These are phyloP conservation scores for Hyla sarda DNA, from an alignment of 2,113 vertebrate genomes.

Conservation along the genomic window DNA sequence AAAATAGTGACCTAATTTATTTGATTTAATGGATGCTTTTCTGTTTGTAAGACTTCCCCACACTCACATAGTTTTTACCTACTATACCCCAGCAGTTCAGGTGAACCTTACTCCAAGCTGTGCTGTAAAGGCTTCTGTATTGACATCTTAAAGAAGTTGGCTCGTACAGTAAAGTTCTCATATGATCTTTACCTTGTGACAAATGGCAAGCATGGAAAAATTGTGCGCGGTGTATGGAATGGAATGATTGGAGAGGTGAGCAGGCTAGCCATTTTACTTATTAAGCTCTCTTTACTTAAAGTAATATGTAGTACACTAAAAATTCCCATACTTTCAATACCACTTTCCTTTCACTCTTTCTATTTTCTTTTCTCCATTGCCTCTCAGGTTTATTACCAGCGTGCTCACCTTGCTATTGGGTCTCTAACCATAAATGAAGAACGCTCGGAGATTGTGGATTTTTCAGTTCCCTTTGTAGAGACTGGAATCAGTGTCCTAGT, in stretches of 20 bases:
- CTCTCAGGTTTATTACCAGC: constrained; percentile 91
- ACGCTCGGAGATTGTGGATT: constrained; percentile 94
- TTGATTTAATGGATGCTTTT: neutral
- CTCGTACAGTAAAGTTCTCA: constrained; percentile 92
- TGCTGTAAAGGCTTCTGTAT: constrained; percentile 99
- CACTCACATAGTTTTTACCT: constrained; percentile 16
- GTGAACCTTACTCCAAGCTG: constrained; percentile 92
- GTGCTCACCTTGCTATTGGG: constrained; percentile 97
- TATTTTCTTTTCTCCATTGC: neutral
- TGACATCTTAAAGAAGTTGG: constrained; percentile 96
- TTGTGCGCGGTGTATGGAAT: constrained; percentile 94
- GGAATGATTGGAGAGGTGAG: constrained; percentile 98
- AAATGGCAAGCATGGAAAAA: constrained; percentile 96
- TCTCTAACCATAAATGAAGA: constrained; percentile 98
- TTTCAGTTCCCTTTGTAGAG: constrained; percentile 97
- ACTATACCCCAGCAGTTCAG: constrained; percentile 47
- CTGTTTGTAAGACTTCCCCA: neutral
- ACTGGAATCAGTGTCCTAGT: constrained; percentile 99
- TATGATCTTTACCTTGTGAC: constrained; percentile 98
- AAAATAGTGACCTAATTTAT: neutral
- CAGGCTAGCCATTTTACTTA: neutral
- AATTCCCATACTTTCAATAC: neutral
- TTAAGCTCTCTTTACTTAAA: neutral
- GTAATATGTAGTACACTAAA: neutral
- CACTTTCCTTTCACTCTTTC: neutral